A percentile compares a stretch with the other conserved stretches of the same genome.
phyloP scores from a whole-genome alignment of 1,140 invertebrate genomes.

The Probaryconus sp. region DNA sequence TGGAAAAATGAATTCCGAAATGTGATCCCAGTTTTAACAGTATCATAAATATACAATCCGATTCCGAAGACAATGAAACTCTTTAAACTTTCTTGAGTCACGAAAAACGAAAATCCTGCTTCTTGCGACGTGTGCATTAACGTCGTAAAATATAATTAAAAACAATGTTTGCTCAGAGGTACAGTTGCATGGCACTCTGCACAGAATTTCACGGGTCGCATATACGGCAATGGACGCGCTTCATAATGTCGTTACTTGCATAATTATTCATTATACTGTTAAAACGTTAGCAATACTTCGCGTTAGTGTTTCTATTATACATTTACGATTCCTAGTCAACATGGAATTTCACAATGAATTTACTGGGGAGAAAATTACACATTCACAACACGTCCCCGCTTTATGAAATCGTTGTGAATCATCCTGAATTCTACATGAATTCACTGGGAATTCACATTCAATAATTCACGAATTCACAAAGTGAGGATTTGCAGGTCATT shows the following conservation, averaged over 20 bases:
- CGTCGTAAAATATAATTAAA: constrained; percentile 23
- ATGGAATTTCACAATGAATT: too few species aligned
- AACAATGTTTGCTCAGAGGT: background rate
- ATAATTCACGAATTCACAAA: too few species aligned
- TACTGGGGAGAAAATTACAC: too few species aligned
- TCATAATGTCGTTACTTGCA: constrained; percentile 22
- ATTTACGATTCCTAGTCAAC: too few species aligned
- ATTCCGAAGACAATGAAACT: constrained; percentile 7
- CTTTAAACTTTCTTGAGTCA: constrained; percentile 23
- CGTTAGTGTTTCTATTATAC: constrained; percentile 48
- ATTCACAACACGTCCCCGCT: too few species aligned
- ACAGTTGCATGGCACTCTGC: constrained; percentile 4
- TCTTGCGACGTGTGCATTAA: constrained; percentile 5
- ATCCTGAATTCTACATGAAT: too few species aligned
- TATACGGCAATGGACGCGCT: constrained; percentile 22
- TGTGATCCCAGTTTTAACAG: constrained; percentile 55
- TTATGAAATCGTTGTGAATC: too few species aligned
- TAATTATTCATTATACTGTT: constrained; percentile 61
- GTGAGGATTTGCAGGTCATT: too few species aligned
- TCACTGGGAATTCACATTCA: too few species aligned
- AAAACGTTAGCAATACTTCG: constrained; percentile 57
- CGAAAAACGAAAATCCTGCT: constrained; percentile 62
- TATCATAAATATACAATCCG: constrained; percentile 48
- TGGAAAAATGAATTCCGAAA: constrained; percentile 19
- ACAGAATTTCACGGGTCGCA: constrained; percentile 4